A percentile compares a stretch with the other conserved stretches of the same genome.
Conservation (phyloP, 2,797 vertebrate genomes). For the Meriones psammophilus region DNA sequence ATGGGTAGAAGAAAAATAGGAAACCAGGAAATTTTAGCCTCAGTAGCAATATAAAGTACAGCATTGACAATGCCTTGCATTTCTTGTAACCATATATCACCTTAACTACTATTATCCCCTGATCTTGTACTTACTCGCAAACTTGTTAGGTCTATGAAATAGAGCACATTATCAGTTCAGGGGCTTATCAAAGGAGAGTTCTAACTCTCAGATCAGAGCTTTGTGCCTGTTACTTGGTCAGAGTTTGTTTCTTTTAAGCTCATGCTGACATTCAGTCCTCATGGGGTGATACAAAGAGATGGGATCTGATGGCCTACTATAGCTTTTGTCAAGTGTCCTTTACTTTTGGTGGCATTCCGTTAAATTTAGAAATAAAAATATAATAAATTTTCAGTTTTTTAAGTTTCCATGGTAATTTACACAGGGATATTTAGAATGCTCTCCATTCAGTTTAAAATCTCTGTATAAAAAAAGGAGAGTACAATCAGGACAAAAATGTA, state of each 20-base stretch:
- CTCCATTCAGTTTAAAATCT: conserved; percentile 1
- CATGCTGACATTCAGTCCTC: background rate
- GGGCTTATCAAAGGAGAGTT: background rate
- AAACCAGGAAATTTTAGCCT: background rate
- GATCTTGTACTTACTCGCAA: background rate
- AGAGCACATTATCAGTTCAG: too few relatives aligned
- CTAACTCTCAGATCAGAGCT: background rate
- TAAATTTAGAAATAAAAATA: conserved; percentile 45
- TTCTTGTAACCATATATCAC: background rate
- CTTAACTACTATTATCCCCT: background rate
- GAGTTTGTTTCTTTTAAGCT: background rate
- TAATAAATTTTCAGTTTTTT: conserved; percentile 27
- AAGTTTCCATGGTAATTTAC: conserved; percentile 19
- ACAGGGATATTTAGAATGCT: background rate
- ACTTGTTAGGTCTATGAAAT: background rate
- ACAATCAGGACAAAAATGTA: background rate
- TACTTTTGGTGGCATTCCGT: background rate
- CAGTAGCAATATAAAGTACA: background rate
- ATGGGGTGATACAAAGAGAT: background rate
- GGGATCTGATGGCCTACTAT: background rate
- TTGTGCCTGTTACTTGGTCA: background rate
- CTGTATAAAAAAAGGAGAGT: conserved; percentile 34
- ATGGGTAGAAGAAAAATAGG: conserved; percentile 24
- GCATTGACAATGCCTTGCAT: background rate
- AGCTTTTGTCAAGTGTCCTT: background rate